Conservation (phyloP, 1,140 invertebrate species). For the Drosophila prosaltans region DNA sequence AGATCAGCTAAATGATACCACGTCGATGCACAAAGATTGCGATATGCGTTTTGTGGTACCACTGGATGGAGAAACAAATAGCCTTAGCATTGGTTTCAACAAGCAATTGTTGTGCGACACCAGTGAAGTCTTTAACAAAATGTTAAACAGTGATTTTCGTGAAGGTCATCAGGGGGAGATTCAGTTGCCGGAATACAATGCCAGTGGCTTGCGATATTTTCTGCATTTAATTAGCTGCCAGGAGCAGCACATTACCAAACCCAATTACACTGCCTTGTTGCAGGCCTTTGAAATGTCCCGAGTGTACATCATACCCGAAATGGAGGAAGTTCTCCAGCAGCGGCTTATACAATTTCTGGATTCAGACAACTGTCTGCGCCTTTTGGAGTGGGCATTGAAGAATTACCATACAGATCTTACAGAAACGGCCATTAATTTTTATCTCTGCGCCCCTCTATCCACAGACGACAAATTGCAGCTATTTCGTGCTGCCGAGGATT, state of each 20-base stretch:
- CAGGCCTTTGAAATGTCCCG: constrained; percentile 81
- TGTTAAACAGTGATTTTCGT: constrained; percentile 79
- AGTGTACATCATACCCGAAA: constrained; percentile 76
- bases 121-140: constrained; percentile 81
- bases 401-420: constrained; percentile 79
- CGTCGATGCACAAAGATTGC: constrained; percentile 52
- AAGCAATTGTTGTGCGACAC: constrained; percentile 74
- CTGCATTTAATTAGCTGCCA: constrained; percentile 70
- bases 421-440: constrained; percentile 77
- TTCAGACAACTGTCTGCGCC: constrained; percentile 61
- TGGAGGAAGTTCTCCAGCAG: constrained; percentile 68
- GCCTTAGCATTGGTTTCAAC: constrained; percentile 68
- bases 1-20: constrained; percentile 19
- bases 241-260: constrained; percentile 43
- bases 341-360: constrained; percentile 68
- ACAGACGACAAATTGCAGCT: constrained; percentile 64
- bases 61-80: constrained; percentile 4
- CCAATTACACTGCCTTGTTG: constrained; percentile 68
- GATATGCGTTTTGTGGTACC: constrained; percentile 77
- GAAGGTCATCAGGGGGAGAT: constrained; percentile 78
- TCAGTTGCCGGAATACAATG: constrained; percentile 67
- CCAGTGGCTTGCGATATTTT: constrained; percentile 72
- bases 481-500: constrained; percentile 76
- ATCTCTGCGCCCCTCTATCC: constrained; percentile 66
- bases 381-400: constrained; percentile 78